Evolutionary conservation across 2,797 vertebrate genomes (phyloP).

Genomic region (Phalanger gymnotis): DNA sequence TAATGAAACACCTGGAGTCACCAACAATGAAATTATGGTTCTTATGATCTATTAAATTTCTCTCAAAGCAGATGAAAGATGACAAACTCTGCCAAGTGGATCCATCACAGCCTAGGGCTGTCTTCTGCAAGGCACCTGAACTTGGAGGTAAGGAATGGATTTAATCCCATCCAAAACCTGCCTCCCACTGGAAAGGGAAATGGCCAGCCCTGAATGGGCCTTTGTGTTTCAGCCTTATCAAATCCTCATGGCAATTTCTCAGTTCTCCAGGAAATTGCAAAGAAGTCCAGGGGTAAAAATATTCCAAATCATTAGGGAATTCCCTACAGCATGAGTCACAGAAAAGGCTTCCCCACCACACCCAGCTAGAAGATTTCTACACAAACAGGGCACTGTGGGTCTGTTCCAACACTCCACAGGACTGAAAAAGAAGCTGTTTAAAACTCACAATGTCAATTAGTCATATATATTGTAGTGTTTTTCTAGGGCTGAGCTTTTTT

Average conservation of each 20-base stretch:
- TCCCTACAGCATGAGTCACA: conserved; percentile 92
- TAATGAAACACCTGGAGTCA: neutral
- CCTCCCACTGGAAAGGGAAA: neutral
- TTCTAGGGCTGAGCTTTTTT: neutral
- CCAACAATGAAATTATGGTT: neutral
- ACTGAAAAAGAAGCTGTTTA: conserved; percentile 36
- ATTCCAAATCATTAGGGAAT: conserved; percentile 94
- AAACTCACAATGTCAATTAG: conserved; percentile 39
- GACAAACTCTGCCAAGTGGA: neutral
- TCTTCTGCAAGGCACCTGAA: neutral
- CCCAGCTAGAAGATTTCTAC: conserved; percentile 82
- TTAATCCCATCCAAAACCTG: too few species aligned
- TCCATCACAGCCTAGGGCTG: neutral
- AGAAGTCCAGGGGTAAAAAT: conserved; percentile 91
- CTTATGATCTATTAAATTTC: neutral
- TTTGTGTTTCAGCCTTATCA: conserved; percentile 82
- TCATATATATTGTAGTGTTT: conserved; percentile 16
- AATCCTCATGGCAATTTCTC: neutral
- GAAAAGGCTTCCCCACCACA: conserved; percentile 91
- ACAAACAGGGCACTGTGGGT: conserved; percentile 74
- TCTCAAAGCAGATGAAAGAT: neutral
- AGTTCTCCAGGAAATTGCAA: conserved; percentile 75
- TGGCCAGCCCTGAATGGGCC: conserved; percentile 69
- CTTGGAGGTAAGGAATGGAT: neutral
- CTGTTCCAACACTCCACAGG: conserved; percentile 70